A percentile compares a stretch with the other conserved stretches of the same genome.
Conservation (phyloP, 2,113 vertebrate genomes). For the Lasiurus cinereus region DNA sequence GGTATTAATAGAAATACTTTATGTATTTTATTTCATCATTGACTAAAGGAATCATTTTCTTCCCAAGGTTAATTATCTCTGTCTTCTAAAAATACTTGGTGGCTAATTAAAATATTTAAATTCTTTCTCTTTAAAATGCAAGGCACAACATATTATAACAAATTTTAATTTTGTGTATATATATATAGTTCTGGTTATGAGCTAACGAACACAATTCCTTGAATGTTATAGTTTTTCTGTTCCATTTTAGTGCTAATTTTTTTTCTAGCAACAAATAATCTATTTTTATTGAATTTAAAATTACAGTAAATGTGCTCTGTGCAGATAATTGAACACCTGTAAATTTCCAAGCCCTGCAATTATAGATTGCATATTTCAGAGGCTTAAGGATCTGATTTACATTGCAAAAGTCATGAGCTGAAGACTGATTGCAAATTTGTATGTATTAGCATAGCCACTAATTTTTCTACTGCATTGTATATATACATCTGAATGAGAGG, state of each 20-base stretch:
- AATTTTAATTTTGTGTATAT: constrained; percentile 34
- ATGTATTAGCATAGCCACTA: constrained; percentile 24
- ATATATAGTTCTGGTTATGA: constrained; percentile 20
- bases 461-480: constrained; percentile 22
- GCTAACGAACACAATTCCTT: constrained; percentile 58
- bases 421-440: constrained; percentile 62
- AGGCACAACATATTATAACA: constrained; percentile 25
- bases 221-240: constrained; percentile 44
- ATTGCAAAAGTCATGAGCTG: constrained; percentile 63
- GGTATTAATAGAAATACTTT: constrained; percentile 51
- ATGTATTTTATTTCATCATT: constrained; percentile 59
- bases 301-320: constrained; percentile 60
- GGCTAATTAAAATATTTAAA: constrained; percentile 65
- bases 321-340: constrained; percentile 74
- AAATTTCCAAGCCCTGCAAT: constrained; percentile 30
- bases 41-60: constrained; percentile 37
- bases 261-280: constrained; percentile 66
- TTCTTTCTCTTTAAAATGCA: constrained; percentile 55
- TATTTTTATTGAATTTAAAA: constrained; percentile 69
- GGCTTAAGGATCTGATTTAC: constrained; percentile 53
- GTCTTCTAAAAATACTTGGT: constrained; percentile 52
- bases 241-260: constrained; percentile 63
- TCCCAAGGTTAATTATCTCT: constrained; percentile 59
- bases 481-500: background rate
- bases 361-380: constrained; percentile 52